Conservation (phyloP, 2,888 invertebrate genomes). For the Lasioglossum vierecki region DNA sequence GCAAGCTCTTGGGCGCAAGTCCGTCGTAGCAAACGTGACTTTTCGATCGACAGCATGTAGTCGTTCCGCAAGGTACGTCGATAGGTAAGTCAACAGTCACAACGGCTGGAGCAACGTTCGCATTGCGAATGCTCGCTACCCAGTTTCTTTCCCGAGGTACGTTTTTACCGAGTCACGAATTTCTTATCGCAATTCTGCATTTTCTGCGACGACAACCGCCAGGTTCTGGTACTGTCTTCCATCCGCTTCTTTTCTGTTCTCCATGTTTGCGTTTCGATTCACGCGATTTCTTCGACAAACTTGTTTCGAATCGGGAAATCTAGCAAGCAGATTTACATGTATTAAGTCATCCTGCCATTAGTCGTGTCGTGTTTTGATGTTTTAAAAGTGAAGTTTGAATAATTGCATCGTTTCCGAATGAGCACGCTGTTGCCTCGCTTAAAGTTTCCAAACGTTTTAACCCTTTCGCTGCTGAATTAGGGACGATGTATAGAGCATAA, state of each 20-base stretch:
- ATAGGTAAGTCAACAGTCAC: conserved; percentile 36
- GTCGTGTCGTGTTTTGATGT: too few relatives aligned
- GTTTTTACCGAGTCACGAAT: conserved; percentile 13
- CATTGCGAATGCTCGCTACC: conserved; percentile 19
- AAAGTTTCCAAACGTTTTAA: background rate
- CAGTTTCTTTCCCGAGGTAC: conserved; percentile 20
- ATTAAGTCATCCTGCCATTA: background rate
- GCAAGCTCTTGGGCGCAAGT: conserved; percentile 57
- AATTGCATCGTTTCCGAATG: background rate
- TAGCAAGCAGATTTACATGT: background rate
- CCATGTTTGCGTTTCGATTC: background rate
- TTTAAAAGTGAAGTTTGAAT: too few relatives aligned
- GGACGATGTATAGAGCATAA: too few relatives aligned
- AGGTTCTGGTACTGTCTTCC: background rate
- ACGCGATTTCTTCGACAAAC: background rate
- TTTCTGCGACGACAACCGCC: background rate
- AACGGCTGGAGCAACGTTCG: conserved; percentile 2
- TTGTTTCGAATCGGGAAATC: background rate
- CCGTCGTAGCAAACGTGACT: conserved; percentile 45
- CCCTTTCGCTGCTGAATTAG: too few relatives aligned
- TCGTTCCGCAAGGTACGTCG: conserved; percentile 39
- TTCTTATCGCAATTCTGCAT: background rate
- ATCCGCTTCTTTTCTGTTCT: background rate
- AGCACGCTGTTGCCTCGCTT: background rate
- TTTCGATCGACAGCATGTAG: conserved; percentile 47